phyloP scores from a whole-genome alignment of 1,140 invertebrate genomes.

The Thaumatotibia leucotreta region DNA sequence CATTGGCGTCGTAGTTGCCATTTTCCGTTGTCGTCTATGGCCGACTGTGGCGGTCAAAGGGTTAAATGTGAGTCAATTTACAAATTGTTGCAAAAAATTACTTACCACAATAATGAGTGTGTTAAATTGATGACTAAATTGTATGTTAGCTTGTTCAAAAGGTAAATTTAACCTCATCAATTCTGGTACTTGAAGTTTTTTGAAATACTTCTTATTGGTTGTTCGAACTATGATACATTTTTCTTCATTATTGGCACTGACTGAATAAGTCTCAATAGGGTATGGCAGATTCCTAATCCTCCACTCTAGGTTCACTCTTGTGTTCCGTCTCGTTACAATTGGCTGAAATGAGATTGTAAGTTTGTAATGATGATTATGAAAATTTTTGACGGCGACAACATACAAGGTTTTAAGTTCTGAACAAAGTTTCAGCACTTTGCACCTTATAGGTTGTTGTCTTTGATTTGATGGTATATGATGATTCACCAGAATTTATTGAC shows the following conservation, averaged over 20 bases:
- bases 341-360: slow-evolving; percentile 76
- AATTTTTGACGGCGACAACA: too few species aligned
- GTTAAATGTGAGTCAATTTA: too few species aligned
- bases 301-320: slow-evolving; percentile 87
- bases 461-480: too few species aligned
- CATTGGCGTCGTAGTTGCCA: too few species aligned
- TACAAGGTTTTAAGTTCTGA: too few species aligned
- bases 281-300: slow-evolving; percentile 87
- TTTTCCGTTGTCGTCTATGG: too few species aligned
- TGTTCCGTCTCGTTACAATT: slow-evolving; percentile 81
- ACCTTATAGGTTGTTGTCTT: too few species aligned
- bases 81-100: slow-evolving; percentile 20
- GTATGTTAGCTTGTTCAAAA: slow-evolving; percentile 80
- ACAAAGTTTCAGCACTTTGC: too few species aligned
- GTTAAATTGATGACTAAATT: slow-evolving; percentile 83
- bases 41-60: too few species aligned
- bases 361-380: too few species aligned
- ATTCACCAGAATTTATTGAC: too few species aligned
- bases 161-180: slow-evolving; percentile 80
- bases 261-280: slow-evolving; percentile 82
- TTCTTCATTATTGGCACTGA: slow-evolving; percentile 80
- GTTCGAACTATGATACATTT: slow-evolving; percentile 83
- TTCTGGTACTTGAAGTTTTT: slow-evolving; percentile 84
- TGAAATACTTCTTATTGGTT: slow-evolving; percentile 89
- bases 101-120: slow-evolving; percentile 87